Evolutionary conservation across 2,888 invertebrate genomes (phyloP), one percentile per base, ranked within the genome.

Genomic region (Cephus runcator): DNA sequence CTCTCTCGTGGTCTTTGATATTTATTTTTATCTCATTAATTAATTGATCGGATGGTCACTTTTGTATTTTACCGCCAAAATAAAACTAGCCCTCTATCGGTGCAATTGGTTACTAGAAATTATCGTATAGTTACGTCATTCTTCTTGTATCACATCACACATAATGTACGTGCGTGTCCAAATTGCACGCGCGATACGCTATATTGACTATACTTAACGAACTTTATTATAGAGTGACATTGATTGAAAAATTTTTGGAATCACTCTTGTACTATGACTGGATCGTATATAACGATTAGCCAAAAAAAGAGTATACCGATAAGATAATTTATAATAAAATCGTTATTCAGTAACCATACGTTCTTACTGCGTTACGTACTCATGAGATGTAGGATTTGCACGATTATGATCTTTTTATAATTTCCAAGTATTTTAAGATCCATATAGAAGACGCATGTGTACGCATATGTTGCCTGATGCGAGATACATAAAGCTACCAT

Each of bases 401-500:
- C 6, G 40, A 40, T 40, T 23, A 40, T 9, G 6, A 40, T 15
- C 15, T 15, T 15, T 23, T 40, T 15, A 40, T 40, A 40, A 40
- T 23, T 40, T 40, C 23, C 15, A 40, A 40, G 40, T 23, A 40
- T 35, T 40, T 6, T 40, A 40, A 23, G 40, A 40, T 40, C 40
- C 23, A 23, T 6, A 15, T 1, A 23, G 6, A 40, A 40, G 40
- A 23, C 15, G 4, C 12, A 36, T 36, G 23, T 56, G 23, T 23
- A 23, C 9, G 23, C 23, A 56, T 56, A 9, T 56, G 56, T 23
- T 56, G 15, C 56, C 23, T 56, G 56, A 23, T 40, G 40, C 40
- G 40, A 56, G 56, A 56, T 56, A 23, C 23, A 56, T 56, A 56
- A 23, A 23, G 23, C 56, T 56, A 9, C 23, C 79, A 81, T 80